These are phyloP conservation scores for Portunus trituberculatus DNA, from an alignment of 1,140 invertebrate species.

Conservation along the genomic window DNA sequence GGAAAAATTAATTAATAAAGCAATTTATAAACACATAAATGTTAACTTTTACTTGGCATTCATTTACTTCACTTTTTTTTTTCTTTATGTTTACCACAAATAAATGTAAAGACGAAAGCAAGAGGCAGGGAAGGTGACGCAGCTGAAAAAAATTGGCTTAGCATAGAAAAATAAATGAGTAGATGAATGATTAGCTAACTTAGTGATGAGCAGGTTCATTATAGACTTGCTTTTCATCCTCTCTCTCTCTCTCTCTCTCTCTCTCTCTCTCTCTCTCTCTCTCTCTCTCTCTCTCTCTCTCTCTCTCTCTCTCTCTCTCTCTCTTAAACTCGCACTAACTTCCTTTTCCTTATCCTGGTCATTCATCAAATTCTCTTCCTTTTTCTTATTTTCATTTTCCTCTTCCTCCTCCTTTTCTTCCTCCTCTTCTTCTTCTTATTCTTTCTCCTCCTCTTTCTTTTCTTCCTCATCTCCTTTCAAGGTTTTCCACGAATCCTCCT, in stretches of 20 bases:
- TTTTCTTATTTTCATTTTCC: not conserved
- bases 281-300: slow-evolving; percentile 26
- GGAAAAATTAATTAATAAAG: no score
- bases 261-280: slow-evolving; percentile 34
- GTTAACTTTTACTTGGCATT: no score
- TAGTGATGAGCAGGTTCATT: no score
- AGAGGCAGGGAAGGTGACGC: no score
- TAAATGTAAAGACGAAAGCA: no score
- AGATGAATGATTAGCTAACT: no score
- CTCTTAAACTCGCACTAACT: not conserved
- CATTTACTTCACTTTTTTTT: no score
- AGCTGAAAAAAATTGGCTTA: no score
- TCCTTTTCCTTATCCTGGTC: not conserved
- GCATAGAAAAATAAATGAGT: no score
- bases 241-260: slow-evolving; percentile 34
- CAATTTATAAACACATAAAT: no score
- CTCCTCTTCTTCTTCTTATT: not conserved
- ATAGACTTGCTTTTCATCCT: not conserved
- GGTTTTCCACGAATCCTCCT: not conserved
- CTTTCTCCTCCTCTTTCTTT: not conserved
- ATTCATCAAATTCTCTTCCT: not conserved
- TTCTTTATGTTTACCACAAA: no score
- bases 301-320: slow-evolving; percentile 35
- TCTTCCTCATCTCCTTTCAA: not conserved
- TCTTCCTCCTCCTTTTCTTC: not conserved